Percentiles rank a stretch among this genome's conserved stretches.
These are phyloP conservation scores for Tridacna gigas DNA, from an alignment of 2,888 invertebrate genomes.

Conservation along the genomic window DNA sequence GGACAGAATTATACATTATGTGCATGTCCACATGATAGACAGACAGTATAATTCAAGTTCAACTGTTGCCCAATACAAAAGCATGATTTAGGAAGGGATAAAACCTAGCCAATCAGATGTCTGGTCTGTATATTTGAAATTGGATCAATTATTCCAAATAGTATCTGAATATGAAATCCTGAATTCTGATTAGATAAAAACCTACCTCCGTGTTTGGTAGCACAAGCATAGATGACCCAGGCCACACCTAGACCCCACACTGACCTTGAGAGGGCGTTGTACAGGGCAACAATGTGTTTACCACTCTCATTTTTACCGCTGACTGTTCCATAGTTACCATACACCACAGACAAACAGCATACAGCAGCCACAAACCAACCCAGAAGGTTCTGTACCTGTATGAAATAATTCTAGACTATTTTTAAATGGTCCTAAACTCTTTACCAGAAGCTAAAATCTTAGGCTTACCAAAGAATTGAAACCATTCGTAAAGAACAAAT, in stretches of 20 bases:
- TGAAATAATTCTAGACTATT: neutral
- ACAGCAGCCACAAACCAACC: conserved; percentile 80
- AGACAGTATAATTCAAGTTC: too few relatives aligned
- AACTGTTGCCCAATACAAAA: too few relatives aligned
- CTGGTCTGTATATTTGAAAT: too few relatives aligned
- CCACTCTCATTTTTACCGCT: conserved; percentile 72
- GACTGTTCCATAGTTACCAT: conserved; percentile 80
- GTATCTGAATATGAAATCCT: too few relatives aligned
- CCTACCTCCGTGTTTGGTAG: conserved; percentile 86
- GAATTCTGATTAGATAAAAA: neutral
- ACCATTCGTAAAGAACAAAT: too few relatives aligned
- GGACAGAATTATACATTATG: too few relatives aligned
- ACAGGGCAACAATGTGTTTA: conserved; percentile 79
- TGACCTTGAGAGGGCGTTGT: conserved; percentile 85
- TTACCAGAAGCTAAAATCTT: too few relatives aligned
- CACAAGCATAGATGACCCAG: conserved; percentile 87
- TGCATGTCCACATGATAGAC: too few relatives aligned
- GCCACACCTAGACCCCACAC: conserved; percentile 86
- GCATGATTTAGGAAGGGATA: too few relatives aligned
- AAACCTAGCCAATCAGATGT: too few relatives aligned
- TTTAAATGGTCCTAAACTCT: neutral
- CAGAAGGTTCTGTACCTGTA: conserved; percentile 57
- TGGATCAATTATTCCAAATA: too few relatives aligned
- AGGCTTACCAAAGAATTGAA: too few relatives aligned
- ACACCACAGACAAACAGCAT: conserved; percentile 77